Evolutionary conservation across 2,888 invertebrate species (phyloP).

Genomic region (Ormyrus labotus): DNA sequence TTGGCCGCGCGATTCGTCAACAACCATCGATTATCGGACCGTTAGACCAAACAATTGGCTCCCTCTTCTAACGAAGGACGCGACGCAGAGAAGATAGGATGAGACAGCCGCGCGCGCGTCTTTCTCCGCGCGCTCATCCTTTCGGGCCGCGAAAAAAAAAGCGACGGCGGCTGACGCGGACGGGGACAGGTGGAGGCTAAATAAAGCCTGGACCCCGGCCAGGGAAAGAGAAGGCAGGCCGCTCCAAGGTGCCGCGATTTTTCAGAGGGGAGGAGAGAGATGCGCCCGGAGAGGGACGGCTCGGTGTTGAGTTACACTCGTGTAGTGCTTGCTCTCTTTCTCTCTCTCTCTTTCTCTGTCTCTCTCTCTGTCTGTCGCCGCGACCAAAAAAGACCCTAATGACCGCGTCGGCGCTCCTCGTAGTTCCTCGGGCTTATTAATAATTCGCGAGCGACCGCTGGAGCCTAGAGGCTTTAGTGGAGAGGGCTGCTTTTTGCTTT

Average conservation of each 20-base stretch:
- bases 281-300: constrained; percentile 4
- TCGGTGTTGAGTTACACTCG: constrained; percentile 66
- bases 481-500: constrained; percentile 12
- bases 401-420: constrained; percentile 1
- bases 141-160: background rate
- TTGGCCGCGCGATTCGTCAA: no score
- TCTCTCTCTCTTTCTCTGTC: background rate
- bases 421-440: constrained; percentile 38
- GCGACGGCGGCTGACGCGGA: constrained; percentile 67
- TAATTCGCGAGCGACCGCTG: constrained; percentile 39
- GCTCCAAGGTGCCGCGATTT: constrained; percentile 21
- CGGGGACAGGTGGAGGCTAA: constrained; percentile 75
- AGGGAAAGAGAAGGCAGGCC: constrained; percentile 65
- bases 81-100: background rate
- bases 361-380: background rate
- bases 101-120: background rate
- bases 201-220: constrained; percentile 75
- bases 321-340: constrained; percentile 7
- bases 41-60: background rate
- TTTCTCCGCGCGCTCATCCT: background rate
- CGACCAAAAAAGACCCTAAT: constrained; percentile 50
- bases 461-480: constrained; percentile 30
- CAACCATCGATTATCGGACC: no score
- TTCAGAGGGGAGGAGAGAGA: constrained; percentile 38
- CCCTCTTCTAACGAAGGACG: constrained; percentile 5